Evolutionary conservation across 2,888 invertebrate species (phyloP), one percentile per base, ranked within the genome.

Genomic region (Acanthosepion esculentum): DNA sequence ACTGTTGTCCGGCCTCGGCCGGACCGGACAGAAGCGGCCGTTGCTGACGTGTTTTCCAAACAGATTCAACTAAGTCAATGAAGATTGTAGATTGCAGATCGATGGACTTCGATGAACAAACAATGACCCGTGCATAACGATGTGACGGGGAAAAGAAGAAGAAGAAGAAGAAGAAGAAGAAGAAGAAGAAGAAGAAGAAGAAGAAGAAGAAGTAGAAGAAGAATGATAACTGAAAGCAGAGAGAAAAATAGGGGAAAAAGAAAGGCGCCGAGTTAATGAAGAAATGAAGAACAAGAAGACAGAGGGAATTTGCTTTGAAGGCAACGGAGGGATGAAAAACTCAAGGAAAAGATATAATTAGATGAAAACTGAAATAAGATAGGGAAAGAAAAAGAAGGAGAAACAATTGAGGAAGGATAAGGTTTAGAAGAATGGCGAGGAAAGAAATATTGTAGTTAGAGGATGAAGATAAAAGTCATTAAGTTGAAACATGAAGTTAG

Each of bases 281-380:
- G 15, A 4, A 12, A n/a, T 0, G n/a, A n/a, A n/a, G n/a, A 78
- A 8, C 8, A 29, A 59, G 20, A 59, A 18, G 0, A 7, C 5
- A 1, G 1, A n/a, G 3, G 7, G 2, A 4, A n/a, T n/a, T n/a
- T n/a, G n/a, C n/a, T n/a, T n/a, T n/a, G 18, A 12, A 18, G n/a
- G n/a, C n/a, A n/a, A 78, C 10, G n/a, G 23, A 64, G 4, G 26
- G 23, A n/a, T 0, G n/a, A n/a, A n/a, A 0, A 8, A 20, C 0
- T 5, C 20, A 55, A 20, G 20, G 18, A 20, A 0, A 20, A 55
- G 18, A 55, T 20, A 15, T 4, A 18, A 55, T 15, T 20, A 55
- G 18, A 4, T 20, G 23, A 55, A 20, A 0, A 55, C 20, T 2
- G 0, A 20, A 55, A 18, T 5, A 20, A 55, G 20, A 55, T 4